Base-by-base conservation (phyloP, 2,888 invertebrate genomes). In the Nemapogon koenigi region DNA sequence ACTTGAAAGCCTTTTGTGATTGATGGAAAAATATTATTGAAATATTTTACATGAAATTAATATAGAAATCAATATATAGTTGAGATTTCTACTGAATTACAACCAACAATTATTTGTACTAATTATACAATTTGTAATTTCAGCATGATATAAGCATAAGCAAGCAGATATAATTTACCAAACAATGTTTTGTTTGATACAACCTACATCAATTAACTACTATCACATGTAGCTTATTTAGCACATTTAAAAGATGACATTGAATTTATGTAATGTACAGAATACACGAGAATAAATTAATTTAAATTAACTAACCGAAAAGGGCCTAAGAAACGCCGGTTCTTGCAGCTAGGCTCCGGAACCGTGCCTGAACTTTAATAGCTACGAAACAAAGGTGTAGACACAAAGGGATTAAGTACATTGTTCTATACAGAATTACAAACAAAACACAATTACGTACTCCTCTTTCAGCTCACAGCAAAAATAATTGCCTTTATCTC, bases 271-370 rank as follows among this genome's bases (percentile, higher is more conserved):
- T 55, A 56, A 50, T n/a, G n/a, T 19, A 19, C 57, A 61, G 62
- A 59, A 60, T 57, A 60, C 55, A 55, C 50, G 51, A 43, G 61
- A 62, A 70, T 68, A 65, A 72, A 72, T 73, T 69, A 69, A 73
- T 73, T 68, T 66, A 65, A 69, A 71, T 70, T 70, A 71, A 64
- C 62, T 60, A 57, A 63, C 61, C 58, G 57, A 69, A 67, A 66
- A 62, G 64, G 65, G 62, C 54, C 62, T 62, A 66, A 67, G 67
- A 65, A 67, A 66, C 59, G 57, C 59, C 59, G 57, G 60, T 54
- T 59, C 42, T 52, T 55, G 55, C 49, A 51, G 51, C 55, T 62
- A 63, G 59, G 53, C 58, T 51, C 65, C 67, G 70, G 67, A 65
- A 62, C 59, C 58, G 55, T 58, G 58, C 53, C 54, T 59, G 62